These are phyloP conservation scores for Chrysodeixis includens DNA, from an alignment of 2,888 invertebrate genomes.

Conservation along the genomic window DNA sequence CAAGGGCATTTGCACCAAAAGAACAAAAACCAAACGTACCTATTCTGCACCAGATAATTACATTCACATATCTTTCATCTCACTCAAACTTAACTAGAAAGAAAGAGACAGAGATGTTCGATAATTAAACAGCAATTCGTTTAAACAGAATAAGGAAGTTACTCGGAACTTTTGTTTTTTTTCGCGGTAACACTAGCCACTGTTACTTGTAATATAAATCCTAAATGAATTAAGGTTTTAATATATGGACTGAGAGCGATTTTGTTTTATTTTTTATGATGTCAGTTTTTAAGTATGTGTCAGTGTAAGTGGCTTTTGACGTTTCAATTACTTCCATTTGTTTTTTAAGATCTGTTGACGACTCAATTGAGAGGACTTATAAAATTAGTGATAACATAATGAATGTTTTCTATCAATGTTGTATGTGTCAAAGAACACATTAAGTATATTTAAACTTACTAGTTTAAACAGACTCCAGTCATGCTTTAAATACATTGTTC, in stretches of 20 bases:
- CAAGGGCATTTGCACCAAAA: constrained; percentile 58
- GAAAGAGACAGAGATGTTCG: constrained; percentile 48
- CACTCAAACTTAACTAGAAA: constrained; percentile 12
- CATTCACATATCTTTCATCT: constrained; percentile 5
- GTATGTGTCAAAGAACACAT: too few species aligned
- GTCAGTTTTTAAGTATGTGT: neutral
- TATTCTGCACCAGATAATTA: constrained; percentile 46
- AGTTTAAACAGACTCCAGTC: too few species aligned
- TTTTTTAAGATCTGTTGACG: too few species aligned
- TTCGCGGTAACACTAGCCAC: constrained; percentile 66
- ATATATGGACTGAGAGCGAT: constrained; percentile 20
- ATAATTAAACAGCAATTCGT: constrained; percentile 41
- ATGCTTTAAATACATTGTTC: too few species aligned
- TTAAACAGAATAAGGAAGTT: constrained; percentile 59
- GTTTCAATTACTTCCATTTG: neutral
- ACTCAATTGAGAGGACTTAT: neutral
- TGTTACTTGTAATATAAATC: constrained; percentile 62
- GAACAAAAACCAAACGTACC: constrained; percentile 48
- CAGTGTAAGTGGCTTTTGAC: neutral
- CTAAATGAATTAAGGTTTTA: constrained; percentile 47
- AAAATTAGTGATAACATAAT: neutral
- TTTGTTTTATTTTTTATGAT: neutral
- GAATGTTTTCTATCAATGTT: neutral
- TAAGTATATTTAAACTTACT: too few species aligned
- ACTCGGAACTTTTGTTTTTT: constrained; percentile 57